Base-by-base conservation (phyloP, 2,113 vertebrate genomes). In the Stegastes partitus region DNA sequence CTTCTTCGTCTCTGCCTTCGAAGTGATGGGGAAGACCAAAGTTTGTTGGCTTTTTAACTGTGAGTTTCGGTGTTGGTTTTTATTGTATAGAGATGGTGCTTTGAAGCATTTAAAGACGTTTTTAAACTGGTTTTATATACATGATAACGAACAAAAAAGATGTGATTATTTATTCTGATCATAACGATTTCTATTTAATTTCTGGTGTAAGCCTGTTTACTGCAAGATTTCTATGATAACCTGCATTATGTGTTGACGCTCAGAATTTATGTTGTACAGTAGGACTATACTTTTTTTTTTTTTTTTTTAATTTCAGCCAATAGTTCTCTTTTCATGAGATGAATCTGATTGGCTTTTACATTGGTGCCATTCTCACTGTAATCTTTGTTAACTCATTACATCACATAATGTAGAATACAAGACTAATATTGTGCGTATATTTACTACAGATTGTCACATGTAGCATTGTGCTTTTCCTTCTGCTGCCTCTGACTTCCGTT, bases 121-220 rank as follows among this genome's bases (percentile, higher is more conserved):
- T 96, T 96, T 96, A 89, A 94, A 94, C 95, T 96, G 94, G 96
- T 97, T 97, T 96, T 94, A 91, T 94, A 94, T 90, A 92, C 87
- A 90, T 72, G 83, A 93, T 89, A 81, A 89, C 91, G 83, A 91
- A 93, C 79, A 91, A 90, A 92, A 90, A 93, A 91, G 79, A 93
- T 92, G 90, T 93, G 91, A 94, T 93, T 95, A 95, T 95, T 95
- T 95, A 95, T 95, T 95, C 87, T 90, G 91, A 93, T 92, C 91
- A 88, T 91, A 86, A 87, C 75, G 56, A 93, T 94, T 93, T 90
- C 79, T 94, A 94, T 93, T 94, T 96, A 96, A 96, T 92, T 95
- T 95, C 94, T 96, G 95, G 95, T 98, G 95, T 95, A 93, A 94
- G 95, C 96, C 96, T 96, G 96, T 98, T 98, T 97, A 97, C 96